phyloP scores from a whole-genome alignment of 1,140 invertebrate species.

The Rhizoglyphus robini region DNA sequence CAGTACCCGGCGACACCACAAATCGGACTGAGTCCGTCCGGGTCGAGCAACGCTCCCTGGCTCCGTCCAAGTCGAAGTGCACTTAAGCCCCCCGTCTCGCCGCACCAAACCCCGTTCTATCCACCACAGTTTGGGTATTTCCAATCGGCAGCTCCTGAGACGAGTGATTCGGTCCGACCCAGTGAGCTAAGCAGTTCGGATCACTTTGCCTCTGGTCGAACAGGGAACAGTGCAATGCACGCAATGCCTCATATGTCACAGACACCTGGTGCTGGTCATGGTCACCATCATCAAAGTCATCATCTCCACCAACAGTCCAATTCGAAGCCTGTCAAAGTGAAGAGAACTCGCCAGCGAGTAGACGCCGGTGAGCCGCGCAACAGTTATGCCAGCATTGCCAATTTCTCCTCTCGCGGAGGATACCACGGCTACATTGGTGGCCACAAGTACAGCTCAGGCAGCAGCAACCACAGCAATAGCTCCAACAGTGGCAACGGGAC shows the following conservation, averaged over 20 bases:
- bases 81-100: not conserved
- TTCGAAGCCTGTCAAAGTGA: conserved; percentile 55
- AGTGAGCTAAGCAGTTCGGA: too few relatives aligned
- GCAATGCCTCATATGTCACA: not conserved
- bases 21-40: too few relatives aligned
- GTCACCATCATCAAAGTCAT: conserved; percentile 33
- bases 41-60: not conserved
- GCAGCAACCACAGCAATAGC: conserved; percentile 1
- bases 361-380: conserved; percentile 84
- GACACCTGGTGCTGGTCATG: not conserved
- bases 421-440: conserved; percentile 4
- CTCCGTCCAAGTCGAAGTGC: conserved; percentile 2
- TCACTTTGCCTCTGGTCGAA: too few relatives aligned
- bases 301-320: conserved; percentile 27
- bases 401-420: conserved; percentile 43
- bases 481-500: not conserved
- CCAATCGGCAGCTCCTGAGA: not conserved
- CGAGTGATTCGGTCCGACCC: not conserved
- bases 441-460: not conserved
- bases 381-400: conserved; percentile 73
- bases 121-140: not conserved
- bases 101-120: not conserved
- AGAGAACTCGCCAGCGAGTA: conserved; percentile 79
- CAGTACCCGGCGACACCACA: too few relatives aligned
- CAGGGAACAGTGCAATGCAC: conserved; percentile 1